Conservation (phyloP, 2,888 invertebrate genomes). For the Myathropa florea region DNA sequence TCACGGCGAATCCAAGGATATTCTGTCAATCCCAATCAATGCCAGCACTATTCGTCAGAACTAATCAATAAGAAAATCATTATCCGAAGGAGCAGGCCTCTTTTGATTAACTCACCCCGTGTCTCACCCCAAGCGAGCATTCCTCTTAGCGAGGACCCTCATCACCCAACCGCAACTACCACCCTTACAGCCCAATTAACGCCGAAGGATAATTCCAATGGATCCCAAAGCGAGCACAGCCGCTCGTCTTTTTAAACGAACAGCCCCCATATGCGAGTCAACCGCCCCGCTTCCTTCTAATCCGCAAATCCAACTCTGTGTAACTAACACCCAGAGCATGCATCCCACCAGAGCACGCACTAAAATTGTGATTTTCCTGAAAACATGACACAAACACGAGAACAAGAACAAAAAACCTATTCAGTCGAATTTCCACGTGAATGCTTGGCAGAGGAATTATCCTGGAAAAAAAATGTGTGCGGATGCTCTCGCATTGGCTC, state of each 20-base stretch:
- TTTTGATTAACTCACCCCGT: background rate
- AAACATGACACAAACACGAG: constrained; percentile 17
- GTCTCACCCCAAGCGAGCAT: background rate
- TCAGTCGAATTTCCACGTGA: constrained; percentile 61
- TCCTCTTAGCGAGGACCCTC: background rate
- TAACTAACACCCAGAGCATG: background rate
- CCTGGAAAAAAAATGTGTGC: background rate
- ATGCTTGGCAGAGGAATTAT: constrained; percentile 45
- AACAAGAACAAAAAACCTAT: constrained; percentile 3
- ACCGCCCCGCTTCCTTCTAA: constrained; percentile 11
- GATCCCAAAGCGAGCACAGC: background rate
- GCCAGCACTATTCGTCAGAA: background rate
- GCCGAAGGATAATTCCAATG: constrained; percentile 3
- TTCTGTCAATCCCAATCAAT: background rate
- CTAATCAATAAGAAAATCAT: background rate
- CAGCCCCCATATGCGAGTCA: background rate
- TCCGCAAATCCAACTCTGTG: constrained; percentile 17
- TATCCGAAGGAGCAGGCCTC: background rate
- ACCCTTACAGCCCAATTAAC: constrained; percentile 4
- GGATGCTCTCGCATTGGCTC: background rate
- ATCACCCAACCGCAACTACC: background rate
- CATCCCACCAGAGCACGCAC: constrained; percentile 6
- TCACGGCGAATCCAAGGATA: background rate
- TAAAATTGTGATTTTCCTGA: constrained; percentile 27
- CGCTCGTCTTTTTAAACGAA: background rate